Percentiles rank a stretch among this genome's conserved stretches.
Evolutionary conservation across 2,797 vertebrate genomes (phyloP).

Genomic region (Siniperca obscura): DNA sequence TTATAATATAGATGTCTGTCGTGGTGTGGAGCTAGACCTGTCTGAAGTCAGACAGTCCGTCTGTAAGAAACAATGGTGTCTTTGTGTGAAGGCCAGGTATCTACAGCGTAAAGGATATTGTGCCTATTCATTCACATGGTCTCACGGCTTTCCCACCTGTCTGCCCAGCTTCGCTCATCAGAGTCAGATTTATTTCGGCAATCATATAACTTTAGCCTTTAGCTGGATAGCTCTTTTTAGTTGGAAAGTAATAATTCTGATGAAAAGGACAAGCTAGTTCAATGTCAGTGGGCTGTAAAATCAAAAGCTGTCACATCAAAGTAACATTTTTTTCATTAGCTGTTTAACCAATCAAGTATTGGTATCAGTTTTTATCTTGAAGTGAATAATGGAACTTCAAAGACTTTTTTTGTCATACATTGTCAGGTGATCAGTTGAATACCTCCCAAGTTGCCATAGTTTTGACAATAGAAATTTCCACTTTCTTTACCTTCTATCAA

Average conservation of each 20-base stretch:
- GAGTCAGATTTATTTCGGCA: slow-evolving; percentile 59
- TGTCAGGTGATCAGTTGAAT: slow-evolving; percentile 38
- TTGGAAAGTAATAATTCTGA: slow-evolving; percentile 20
- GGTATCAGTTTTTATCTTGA: background rate
- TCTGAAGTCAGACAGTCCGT: slow-evolving; percentile 6
- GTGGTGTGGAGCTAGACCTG: slow-evolving; percentile 17
- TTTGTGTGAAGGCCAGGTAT: slow-evolving; percentile 57
- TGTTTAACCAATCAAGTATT: slow-evolving; percentile 7
- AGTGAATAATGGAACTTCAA: slow-evolving; percentile 25
- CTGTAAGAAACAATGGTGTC: slow-evolving; percentile 39
- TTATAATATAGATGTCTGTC: slow-evolving; percentile 18
- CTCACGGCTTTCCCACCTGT: slow-evolving; percentile 67
- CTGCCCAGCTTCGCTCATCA: slow-evolving; percentile 52
- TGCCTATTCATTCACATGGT: slow-evolving; percentile 56
- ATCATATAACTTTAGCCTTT: slow-evolving; percentile 39
- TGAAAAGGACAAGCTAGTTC: slow-evolving; percentile 12
- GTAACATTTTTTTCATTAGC: slow-evolving; percentile 3
- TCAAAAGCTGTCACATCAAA: slow-evolving; percentile 14
- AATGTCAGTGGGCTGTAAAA: slow-evolving; percentile 29
- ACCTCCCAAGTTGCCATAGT: slow-evolving; percentile 34
- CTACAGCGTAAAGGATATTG: slow-evolving; percentile 30
- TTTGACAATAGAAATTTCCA: slow-evolving; percentile 56
- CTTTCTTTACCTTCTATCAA: slow-evolving; percentile 51
- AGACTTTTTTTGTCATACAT: slow-evolving; percentile 14
- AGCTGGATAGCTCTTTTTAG: slow-evolving; percentile 1